phyloP scores from a whole-genome alignment of 2,797 vertebrate genomes.

The Lateolabrax maculatus region DNA sequence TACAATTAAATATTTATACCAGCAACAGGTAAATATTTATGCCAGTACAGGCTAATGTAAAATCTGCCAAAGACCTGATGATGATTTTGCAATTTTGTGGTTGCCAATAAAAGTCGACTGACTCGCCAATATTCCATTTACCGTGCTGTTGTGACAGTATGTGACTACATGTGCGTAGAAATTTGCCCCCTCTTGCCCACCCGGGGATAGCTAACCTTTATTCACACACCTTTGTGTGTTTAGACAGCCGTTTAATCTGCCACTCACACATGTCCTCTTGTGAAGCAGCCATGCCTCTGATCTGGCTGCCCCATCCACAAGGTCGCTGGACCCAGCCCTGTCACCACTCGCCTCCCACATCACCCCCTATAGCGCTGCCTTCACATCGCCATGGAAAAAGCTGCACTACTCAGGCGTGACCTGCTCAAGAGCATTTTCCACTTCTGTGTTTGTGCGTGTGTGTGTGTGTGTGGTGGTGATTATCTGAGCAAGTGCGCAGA shows the following conservation, averaged over 20 bases:
- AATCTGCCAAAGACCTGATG: neutral
- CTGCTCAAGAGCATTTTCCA: conserved; percentile 85
- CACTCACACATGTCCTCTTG: conserved; percentile 77
- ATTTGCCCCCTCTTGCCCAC: conserved; percentile 51
- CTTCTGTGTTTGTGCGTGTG: conserved; percentile 61
- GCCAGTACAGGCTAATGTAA: neutral
- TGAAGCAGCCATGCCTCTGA: conserved; percentile 80
- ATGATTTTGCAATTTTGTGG: neutral
- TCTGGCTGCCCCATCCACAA: conserved; percentile 74
- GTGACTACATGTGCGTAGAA: conserved; percentile 39
- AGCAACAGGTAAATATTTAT: conserved; percentile 15
- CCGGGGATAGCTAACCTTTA: conserved; percentile 73
- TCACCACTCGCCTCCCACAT: conserved; percentile 86
- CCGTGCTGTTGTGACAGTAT: conserved; percentile 9
- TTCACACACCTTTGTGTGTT: conserved; percentile 76
- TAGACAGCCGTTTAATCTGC: conserved; percentile 80
- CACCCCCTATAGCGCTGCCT: conserved; percentile 65
- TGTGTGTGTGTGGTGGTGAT: conserved; percentile 20
- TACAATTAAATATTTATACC: conserved; percentile 5
- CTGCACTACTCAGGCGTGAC: conserved; percentile 80
- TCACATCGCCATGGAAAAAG: conserved; percentile 82
- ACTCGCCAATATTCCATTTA: conserved; percentile 13
- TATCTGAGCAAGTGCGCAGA: conserved; percentile 39
- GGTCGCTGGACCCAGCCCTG: conserved; percentile 75
- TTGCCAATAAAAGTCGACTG: conserved; percentile 10